Base-by-base conservation (phyloP, 2,113 vertebrate species). In the Sapajus apella region DNA sequence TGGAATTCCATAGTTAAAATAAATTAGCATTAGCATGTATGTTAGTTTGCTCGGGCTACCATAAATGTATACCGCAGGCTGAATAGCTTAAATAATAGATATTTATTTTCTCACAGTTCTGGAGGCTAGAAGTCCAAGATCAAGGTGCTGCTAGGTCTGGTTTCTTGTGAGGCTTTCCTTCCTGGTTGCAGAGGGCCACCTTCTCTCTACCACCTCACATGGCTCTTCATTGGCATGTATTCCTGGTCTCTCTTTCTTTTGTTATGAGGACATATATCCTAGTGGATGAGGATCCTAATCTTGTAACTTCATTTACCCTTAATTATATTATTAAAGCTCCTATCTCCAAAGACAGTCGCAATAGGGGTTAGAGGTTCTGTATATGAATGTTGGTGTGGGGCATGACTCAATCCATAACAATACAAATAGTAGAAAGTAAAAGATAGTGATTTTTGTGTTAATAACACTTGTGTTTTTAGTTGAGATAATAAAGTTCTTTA, bases 401-500 rank as follows among this genome's bases (percentile, higher is more conserved):
- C 2, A 92, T 43, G 79, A 52, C 77, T 56, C 2, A 8, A 81
- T 23, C 21, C 50, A 35, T 32, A 84, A 27, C 55, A 94, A 30
- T 50, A 91, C 50, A 40, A 95, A 21, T 4, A 92, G 37, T 5
- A 12, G 68, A 87, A 97, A 7, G 8, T 58, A 90, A 97, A 92
- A 58, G 7, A 87, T 1, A 55, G 12, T 14, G 27, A 77, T 82
- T 96, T 97, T 89, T 88, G 37, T 97, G 64, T 94, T 98, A 98
- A 98, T 97, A 93, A 55, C 90, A 97, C 73, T 84, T 95, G 32
- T 96, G 95, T 97, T 97, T 85, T 98, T 97, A 96, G 76, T 37
- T 92, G 92, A 98, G 96, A 98, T 98, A 97, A 97, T 97, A 94
- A 97, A 98, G 83, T n/a, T 98, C 58, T 95, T 97, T 9, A 11